Percentiles rank a stretch among this genome's conserved stretches.
Conservation (phyloP, 2,888 invertebrate genomes). For the Meghimatium bilineatum region DNA sequence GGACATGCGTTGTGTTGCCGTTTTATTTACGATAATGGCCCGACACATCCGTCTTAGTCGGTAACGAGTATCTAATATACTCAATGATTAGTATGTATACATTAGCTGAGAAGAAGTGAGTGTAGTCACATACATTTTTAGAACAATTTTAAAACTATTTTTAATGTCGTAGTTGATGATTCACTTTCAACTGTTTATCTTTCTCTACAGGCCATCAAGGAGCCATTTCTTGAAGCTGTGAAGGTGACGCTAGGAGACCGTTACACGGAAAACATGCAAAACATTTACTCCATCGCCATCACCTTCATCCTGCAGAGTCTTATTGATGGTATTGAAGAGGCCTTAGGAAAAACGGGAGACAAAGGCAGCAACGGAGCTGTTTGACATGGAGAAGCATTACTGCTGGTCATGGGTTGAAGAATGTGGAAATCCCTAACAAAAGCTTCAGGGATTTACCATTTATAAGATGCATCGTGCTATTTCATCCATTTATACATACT, state of each 20-base stretch:
- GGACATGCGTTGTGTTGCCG: no score
- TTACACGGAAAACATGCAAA: slow-evolving; percentile 93
- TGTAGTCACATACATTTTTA: no score
- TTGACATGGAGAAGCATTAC: background rate
- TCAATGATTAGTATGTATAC: no score
- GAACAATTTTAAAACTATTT: no score
- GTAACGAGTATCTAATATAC: no score
- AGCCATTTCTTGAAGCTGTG: slow-evolving; percentile 91
- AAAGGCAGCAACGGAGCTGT: slow-evolving; percentile 8
- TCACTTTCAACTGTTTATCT: slow-evolving; percentile 10
- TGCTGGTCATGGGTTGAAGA: background rate
- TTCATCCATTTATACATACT: slow-evolving; percentile 1
- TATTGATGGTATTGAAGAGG: slow-evolving; percentile 85
- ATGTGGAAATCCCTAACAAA: background rate
- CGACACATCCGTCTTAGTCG: no score
- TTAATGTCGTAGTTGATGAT: no score
- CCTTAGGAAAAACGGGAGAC: slow-evolving; percentile 25
- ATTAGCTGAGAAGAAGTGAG: no score
- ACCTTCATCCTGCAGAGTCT: slow-evolving; percentile 91
- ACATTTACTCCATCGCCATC: slow-evolving; percentile 89
- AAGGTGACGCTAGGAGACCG: slow-evolving; percentile 90
- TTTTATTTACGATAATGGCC: no score
- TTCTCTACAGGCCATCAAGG: slow-evolving; percentile 87
- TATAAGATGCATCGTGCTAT: background rate
- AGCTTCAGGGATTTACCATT: background rate